A percentile compares a stretch with the other conserved stretches of the same genome.
Evolutionary conservation across 2,797 vertebrate species (phyloP).

Genomic region (Halcyon leucocephala): DNA sequence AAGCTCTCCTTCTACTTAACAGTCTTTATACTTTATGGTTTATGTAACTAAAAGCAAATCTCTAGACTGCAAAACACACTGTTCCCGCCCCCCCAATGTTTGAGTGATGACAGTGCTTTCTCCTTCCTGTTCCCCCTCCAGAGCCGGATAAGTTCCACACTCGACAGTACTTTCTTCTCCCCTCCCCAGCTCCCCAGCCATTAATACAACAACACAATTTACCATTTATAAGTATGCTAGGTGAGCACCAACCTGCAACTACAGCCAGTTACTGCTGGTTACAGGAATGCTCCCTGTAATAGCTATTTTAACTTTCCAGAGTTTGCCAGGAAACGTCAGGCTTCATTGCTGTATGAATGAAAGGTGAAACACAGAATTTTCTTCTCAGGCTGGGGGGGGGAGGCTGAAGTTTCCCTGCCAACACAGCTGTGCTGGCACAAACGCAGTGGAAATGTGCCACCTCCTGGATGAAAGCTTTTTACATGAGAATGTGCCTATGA

Average conservation of each 20-base stretch:
- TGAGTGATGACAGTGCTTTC: neutral
- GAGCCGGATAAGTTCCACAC: neutral
- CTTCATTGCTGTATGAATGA: neutral
- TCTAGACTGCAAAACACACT: neutral
- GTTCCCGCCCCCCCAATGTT: fast-evolving
- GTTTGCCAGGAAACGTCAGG: neutral
- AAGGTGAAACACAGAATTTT: neutral
- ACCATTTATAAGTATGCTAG: neutral
- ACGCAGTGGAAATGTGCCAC: neutral
- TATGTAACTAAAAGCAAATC: neutral
- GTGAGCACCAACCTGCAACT: neutral
- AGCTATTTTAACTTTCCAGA: neutral
- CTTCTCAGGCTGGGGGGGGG: neutral
- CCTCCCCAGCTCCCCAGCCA: neutral
- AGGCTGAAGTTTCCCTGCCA: neutral
- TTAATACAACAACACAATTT: neutral
- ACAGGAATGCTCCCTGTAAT: neutral
- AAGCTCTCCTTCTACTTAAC: neutral
- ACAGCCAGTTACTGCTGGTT: neutral
- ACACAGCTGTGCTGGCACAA: neutral
- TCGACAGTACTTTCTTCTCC: neutral
- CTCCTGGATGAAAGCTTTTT: neutral
- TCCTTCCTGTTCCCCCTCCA: neutral
- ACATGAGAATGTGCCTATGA: neutral
- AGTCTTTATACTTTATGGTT: neutral